Conservation (phyloP, 2,113 vertebrate genomes). For the Odocoileus virginianus region DNA sequence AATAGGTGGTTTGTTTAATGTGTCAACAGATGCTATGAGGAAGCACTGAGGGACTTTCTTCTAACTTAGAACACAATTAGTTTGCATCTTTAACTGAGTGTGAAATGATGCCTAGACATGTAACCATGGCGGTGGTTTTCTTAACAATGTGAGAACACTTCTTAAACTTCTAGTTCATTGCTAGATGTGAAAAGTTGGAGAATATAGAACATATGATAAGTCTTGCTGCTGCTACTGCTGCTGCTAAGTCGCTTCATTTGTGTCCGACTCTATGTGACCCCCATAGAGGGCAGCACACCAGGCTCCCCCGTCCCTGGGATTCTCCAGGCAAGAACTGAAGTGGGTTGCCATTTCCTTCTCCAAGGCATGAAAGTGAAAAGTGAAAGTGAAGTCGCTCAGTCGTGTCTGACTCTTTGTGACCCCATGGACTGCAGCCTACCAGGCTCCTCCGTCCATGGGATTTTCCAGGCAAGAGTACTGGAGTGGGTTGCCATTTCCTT, state of each 20-base stretch:
- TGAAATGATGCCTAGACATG: neutral
- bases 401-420: neutral
- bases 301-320: neutral
- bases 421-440: neutral
- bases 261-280: neutral
- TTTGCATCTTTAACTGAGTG: neutral
- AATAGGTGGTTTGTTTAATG: neutral
- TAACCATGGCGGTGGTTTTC: neutral
- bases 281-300: fast-evolving
- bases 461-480: neutral
- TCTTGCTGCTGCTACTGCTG: neutral
- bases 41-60: neutral
- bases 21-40: neutral
- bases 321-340: neutral
- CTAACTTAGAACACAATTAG: slow-evolving; percentile 17
- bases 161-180: neutral
- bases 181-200: neutral
- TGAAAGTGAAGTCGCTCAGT: neutral
- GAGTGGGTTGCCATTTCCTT: neutral
- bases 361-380: neutral
- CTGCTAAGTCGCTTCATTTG: fast-evolving
- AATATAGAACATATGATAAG: neutral
- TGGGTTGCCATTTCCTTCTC: neutral
- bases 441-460: neutral
- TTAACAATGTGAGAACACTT: slow-evolving; percentile 16